phyloP scores from a whole-genome alignment of 2,888 invertebrate species.

The Chrysolina americana region DNA sequence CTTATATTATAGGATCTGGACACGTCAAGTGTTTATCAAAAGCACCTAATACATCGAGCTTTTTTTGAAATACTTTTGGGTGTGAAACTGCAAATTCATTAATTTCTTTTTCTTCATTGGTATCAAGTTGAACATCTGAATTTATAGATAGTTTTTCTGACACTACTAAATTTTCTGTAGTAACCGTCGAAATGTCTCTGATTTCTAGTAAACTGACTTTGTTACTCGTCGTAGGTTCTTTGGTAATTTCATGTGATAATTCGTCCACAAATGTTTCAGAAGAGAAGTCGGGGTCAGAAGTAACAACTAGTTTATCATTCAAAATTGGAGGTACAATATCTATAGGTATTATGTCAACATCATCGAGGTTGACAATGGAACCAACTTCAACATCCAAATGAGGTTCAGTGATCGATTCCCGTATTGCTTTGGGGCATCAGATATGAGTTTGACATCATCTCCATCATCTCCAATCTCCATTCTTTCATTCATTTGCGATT shows the following conservation, averaged over 20 bases:
- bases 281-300: background rate
- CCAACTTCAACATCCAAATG: slow-evolving; percentile 14
- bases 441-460: background rate
- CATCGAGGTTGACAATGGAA: background rate
- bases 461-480: background rate
- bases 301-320: background rate
- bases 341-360: background rate
- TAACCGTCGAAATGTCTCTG: background rate
- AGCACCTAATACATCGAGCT: background rate
- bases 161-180: background rate
- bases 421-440: background rate
- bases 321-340: background rate
- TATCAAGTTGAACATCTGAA: too few relatives aligned
- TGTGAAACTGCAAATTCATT: too few relatives aligned
- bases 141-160: background rate
- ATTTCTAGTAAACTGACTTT: background rate
- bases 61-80: too few relatives aligned
- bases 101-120: too few relatives aligned
- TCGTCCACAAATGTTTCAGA: background rate
- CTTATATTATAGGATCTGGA: slow-evolving; percentile 8
- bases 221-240: background rate
- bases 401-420: background rate
- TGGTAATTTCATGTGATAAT: background rate
- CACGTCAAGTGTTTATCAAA: background rate
- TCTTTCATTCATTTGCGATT: background rate